Evolutionary conservation across 2,113 vertebrate species (phyloP).

Genomic region (Cottus gobio): DNA sequence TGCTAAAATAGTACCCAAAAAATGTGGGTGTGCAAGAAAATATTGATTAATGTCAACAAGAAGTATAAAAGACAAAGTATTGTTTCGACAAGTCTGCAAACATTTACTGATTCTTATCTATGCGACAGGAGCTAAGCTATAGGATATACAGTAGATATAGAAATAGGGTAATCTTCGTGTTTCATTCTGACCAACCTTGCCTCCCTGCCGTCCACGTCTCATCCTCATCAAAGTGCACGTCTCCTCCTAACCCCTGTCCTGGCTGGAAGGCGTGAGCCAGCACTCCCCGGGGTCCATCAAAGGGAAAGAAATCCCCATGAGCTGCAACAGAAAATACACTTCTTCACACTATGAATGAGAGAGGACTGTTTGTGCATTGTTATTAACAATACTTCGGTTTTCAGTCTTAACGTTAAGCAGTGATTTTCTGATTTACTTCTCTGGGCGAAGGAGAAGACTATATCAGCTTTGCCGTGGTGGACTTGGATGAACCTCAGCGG

Average conservation of each 20-base stretch:
- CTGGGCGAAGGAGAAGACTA: slow-evolving; percentile 62
- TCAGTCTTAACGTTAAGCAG: background rate
- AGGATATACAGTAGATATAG: no score
- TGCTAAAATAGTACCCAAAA: no score
- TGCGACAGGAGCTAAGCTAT: no score
- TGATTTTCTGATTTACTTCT: slow-evolving; percentile 56
- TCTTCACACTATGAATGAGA: background rate
- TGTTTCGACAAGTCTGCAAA: background rate
- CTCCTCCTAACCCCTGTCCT: slow-evolving; percentile 71
- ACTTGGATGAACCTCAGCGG: slow-evolving; percentile 67
- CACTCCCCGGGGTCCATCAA: slow-evolving; percentile 67
- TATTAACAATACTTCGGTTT: background rate
- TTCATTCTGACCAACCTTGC: slow-evolving; percentile 53
- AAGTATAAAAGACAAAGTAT: background rate
- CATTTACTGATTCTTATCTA: background rate
- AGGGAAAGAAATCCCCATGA: slow-evolving; percentile 74
- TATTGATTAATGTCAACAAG: background rate
- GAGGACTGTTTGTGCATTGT: background rate
- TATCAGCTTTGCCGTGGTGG: slow-evolving; percentile 61
- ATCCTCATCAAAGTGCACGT: slow-evolving; percentile 78
- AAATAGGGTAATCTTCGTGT: background rate
- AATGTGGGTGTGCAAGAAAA: no score
- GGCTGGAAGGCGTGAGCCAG: slow-evolving; percentile 72
- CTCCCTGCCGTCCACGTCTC: slow-evolving; percentile 63
- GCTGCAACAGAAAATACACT: slow-evolving; percentile 29